Evolutionary conservation across 2,113 vertebrate species (phyloP).

Genomic region (Oryctolagus cuniculus): mOryCun1.1 NC_091435.1:133051001-133051500

Average conservation of each 20-base stretch:
- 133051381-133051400: not conserved
- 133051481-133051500: conserved; percentile 1
- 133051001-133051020: not conserved
- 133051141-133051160: not conserved
- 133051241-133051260: conserved; percentile 16
- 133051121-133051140: not conserved
- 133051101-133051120: not conserved
- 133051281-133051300: conserved; percentile 51
- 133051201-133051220: not conserved
- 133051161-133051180: not conserved
- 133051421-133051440: not conserved
- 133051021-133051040: not conserved
- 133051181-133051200: not conserved
- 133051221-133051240: conserved; percentile 46
- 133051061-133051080: not conserved
- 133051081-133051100: not conserved
- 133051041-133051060: not conserved
- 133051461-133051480: not conserved
- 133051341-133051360: conserved; percentile 10
- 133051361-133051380: conserved; percentile 44
- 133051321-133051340: conserved; percentile 61
- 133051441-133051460: not conserved
- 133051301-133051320: conserved; percentile 29
- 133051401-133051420: not conserved
- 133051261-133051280: conserved; percentile 42